Evolutionary conservation across 2,113 vertebrate genomes (phyloP).

Genomic region (Accipiter virgatus): DNA sequence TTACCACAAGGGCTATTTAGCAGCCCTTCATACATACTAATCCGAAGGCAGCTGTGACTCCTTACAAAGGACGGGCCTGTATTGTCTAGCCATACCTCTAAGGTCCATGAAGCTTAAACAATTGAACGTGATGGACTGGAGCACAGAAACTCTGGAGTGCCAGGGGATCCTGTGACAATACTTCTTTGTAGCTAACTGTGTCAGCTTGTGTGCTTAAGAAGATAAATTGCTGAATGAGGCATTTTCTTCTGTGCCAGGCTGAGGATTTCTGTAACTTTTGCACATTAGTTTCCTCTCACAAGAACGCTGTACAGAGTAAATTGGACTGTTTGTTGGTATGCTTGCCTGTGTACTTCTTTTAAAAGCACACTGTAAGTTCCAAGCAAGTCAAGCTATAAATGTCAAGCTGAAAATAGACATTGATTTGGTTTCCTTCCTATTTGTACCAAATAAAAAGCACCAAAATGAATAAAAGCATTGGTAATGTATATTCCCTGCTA

Average conservation of each 20-base stretch:
- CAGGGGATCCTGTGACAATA: neutral
- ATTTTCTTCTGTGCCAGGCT: neutral
- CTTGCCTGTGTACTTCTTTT: neutral
- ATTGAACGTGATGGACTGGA: neutral
- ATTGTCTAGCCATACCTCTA: neutral
- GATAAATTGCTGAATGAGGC: neutral
- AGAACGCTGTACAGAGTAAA: neutral
- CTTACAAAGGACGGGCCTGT: neutral
- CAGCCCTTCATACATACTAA: neutral
- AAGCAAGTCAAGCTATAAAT: neutral
- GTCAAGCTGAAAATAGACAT: neutral
- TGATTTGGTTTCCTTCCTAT: neutral
- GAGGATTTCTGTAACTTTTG: neutral
- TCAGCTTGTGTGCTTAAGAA: neutral
- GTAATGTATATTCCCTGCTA: neutral
- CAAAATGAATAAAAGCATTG: neutral
- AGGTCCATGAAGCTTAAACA: neutral
- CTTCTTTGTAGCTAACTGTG: neutral
- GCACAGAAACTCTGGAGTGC: neutral
- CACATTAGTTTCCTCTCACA: neutral
- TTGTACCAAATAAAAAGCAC: neutral
- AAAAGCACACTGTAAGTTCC: neutral
- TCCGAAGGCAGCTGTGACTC: neutral
- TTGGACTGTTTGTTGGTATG: neutral
- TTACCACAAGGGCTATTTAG: neutral